phyloP scores from a whole-genome alignment of 2,113 vertebrate genomes.

The Polypterus bichir region DNA sequence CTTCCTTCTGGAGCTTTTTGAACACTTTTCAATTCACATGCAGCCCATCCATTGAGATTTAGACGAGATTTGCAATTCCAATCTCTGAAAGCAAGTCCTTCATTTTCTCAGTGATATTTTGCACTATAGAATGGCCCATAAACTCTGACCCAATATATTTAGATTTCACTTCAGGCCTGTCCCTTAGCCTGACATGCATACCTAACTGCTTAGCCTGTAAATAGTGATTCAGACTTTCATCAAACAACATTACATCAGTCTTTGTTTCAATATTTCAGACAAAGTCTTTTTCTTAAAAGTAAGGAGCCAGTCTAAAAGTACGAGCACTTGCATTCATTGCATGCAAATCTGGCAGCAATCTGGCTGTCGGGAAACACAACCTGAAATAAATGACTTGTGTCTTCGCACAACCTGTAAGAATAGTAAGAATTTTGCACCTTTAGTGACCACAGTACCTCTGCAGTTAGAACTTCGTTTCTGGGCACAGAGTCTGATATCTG shows the following conservation, averaged over 20 bases:
- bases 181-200: slow-evolving; percentile 13
- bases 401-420: slow-evolving; percentile 17
- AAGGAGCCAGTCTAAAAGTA: slow-evolving; percentile 11
- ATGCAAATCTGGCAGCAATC: slow-evolving; percentile 9
- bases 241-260: slow-evolving; percentile 12
- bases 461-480: slow-evolving; percentile 13
- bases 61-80: too few relatives aligned
- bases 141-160: slow-evolving; percentile 9
- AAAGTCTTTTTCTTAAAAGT: slow-evolving; percentile 5
- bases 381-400: slow-evolving; percentile 12
- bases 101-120: too few relatives aligned
- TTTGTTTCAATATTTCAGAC: slow-evolving; percentile 7
- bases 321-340: slow-evolving; percentile 8
- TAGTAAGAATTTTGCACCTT: slow-evolving; percentile 15
- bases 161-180: slow-evolving; percentile 9
- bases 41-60: too few relatives aligned
- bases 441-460: slow-evolving; percentile 14
- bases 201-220: slow-evolving; percentile 16
- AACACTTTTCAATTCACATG: too few relatives aligned
- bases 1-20: too few relatives aligned
- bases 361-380: slow-evolving; percentile 8
- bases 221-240: slow-evolving; percentile 12
- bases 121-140: too few relatives aligned
- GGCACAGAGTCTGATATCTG: slow-evolving; percentile 7
- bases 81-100: too few relatives aligned